These are phyloP conservation scores for Schizaphis graminum DNA, from an alignment of 2,888 invertebrate species.

Conservation along the genomic window DNA sequence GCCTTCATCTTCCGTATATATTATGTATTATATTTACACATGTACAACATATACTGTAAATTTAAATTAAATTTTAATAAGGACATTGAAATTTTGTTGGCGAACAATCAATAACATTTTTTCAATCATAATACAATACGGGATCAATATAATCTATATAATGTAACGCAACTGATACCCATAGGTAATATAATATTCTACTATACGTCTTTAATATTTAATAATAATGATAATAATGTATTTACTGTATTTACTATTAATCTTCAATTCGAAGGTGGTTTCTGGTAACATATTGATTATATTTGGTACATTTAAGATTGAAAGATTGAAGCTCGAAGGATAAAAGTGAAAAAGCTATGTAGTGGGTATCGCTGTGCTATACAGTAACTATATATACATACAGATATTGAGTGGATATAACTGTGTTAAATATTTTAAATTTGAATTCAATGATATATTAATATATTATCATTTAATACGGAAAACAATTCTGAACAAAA, in stretches of 20 bases:
- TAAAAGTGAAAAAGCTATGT: too few species aligned
- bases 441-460: too few species aligned
- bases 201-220: background rate
- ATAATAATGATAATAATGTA: background rate
- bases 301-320: too few species aligned
- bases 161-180: background rate
- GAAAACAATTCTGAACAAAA: too few species aligned
- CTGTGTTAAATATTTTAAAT: too few species aligned
- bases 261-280: too few species aligned
- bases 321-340: too few species aligned
- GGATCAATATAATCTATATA: background rate
- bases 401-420: too few species aligned
- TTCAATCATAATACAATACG: background rate
- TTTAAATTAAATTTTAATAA: background rate
- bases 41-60: background rate
- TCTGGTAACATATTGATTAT: too few species aligned
- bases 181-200: background rate
- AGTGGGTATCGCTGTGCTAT: too few species aligned
- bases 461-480: too few species aligned
- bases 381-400: too few species aligned
- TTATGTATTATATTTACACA: constrained; percentile 30
- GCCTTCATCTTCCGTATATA: constrained; percentile 44
- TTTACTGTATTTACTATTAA: background rate
- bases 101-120: constrained; percentile 47
- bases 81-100: constrained; percentile 52